Conservation (phyloP, 2,797 vertebrate genomes). For the Syngnathus rostellatus region DNA sequence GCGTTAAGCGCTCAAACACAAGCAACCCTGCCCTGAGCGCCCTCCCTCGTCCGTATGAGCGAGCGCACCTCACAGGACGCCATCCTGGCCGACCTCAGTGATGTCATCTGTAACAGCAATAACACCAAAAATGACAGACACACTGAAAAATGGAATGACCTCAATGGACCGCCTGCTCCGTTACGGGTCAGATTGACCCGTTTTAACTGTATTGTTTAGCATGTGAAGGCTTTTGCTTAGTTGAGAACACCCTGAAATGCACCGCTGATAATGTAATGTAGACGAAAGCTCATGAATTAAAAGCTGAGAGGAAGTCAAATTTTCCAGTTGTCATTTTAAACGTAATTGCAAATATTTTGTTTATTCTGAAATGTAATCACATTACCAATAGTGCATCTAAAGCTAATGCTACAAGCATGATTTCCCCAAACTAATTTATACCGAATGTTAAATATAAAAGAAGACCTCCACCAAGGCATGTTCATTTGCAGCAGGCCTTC, state of each 20-base stretch:
- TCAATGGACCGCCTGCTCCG: conserved; percentile 20
- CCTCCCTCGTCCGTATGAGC: too few species aligned
- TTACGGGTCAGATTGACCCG: not conserved
- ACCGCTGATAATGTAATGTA: not conserved
- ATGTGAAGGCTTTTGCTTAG: not conserved
- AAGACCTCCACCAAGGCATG: not conserved
- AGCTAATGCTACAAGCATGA: not conserved
- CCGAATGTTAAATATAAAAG: not conserved
- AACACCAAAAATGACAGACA: conserved; percentile 43
- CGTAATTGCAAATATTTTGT: not conserved
- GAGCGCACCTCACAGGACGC: conserved; percentile 30
- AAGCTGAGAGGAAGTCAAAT: not conserved
- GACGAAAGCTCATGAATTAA: not conserved
- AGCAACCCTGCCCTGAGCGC: not conserved
- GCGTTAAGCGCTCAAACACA: conserved; percentile 69
- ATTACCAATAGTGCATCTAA: not conserved
- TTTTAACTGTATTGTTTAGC: not conserved
- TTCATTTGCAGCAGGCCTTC: conserved; percentile 79
- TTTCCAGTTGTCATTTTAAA: not conserved
- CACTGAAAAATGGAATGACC: conserved; percentile 57
- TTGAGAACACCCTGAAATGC: not conserved
- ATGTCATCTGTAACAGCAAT: conserved; percentile 63
- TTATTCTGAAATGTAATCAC: not conserved
- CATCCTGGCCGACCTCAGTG: conserved; percentile 33
- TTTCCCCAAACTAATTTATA: not conserved